Conservation (phyloP, 2,888 invertebrate genomes). For the Pheosia gnoma region DNA sequence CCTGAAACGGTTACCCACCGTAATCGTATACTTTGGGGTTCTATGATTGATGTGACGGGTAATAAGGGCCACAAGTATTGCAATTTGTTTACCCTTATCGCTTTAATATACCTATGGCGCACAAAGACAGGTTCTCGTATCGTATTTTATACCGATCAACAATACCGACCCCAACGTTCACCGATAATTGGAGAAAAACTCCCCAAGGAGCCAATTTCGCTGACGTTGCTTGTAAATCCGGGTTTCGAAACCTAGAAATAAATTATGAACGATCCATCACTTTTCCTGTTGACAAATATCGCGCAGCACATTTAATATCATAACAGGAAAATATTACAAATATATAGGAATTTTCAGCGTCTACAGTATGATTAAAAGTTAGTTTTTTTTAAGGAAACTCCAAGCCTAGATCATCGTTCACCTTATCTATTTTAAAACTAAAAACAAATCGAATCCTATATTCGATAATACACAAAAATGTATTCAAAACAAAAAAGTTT, state of each 20-base stretch:
- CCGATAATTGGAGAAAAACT: conserved; percentile 77
- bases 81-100: conserved; percentile 83
- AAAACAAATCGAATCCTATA: too few relatives aligned
- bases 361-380: conserved; percentile 25
- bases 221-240: conserved; percentile 57
- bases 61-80: conserved; percentile 80
- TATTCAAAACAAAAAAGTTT: too few relatives aligned
- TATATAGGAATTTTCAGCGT: conserved; percentile 30
- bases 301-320: conserved; percentile 44
- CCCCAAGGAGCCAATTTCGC: conserved; percentile 78
- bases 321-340: conserved; percentile 42
- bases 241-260: conserved; percentile 55
- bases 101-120: conserved; percentile 67
- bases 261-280: conserved; percentile 71
- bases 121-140: conserved; percentile 67
- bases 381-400: neutral
- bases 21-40: conserved; percentile 71
- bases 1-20: conserved; percentile 49
- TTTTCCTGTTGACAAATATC: conserved; percentile 55
- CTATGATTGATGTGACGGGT: conserved; percentile 82
- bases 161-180: conserved; percentile 65
- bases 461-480: too few relatives aligned
- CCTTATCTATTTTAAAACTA: too few relatives aligned
- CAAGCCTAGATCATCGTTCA: too few relatives aligned
- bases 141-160: conserved; percentile 78